Base-by-base conservation (phyloP, 2,113 vertebrate genomes). In the Rynchops niger region DNA sequence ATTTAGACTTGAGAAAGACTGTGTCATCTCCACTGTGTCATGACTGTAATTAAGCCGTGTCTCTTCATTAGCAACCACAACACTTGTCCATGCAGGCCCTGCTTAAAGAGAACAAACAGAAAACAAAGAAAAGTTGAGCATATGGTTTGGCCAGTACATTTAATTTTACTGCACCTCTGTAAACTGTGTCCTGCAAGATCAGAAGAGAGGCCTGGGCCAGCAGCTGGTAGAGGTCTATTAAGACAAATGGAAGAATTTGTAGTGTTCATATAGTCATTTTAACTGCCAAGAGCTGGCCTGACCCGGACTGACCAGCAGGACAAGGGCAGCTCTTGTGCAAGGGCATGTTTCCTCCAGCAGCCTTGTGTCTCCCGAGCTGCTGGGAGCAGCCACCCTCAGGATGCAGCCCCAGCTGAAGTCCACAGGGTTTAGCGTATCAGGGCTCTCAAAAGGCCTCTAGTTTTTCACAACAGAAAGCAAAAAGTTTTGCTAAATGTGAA, bases 191-290 rank as follows among this genome's bases (percentile, higher is more conserved):
- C 73, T 52, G 43, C 63, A 84, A 79, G 22, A 38, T 67, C 55
- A 83, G 67, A 58, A 47, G 18, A 82, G 40, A 65, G 15, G 9
- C n/a, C 70, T 86, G 70, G n/a, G 27, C 34, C 38, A 21, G 34
- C 59, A 86, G 72, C 59, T 81, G 45, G 69, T 62, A 66, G 66
- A 90, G 27, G 55, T 52, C 45, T 74, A 38, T 90, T 66, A 89
- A 90, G 73, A 89, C 65, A 87, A 84, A 69, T 17, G 36, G 29
- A 90, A 95, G 56, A 90, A 82, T 78, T 27, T 90, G 22, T 22
- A 17, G 27, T 50, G 70, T 40, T 70, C 34, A 25, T 34, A 50
- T 38, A 69, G 86, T 61, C 67, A 42, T 55, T 76, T 82, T 84
- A 73, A 47, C 38, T 82, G 65, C 58, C 22, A 76, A 82, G 50